phyloP scores from a whole-genome alignment of 2,888 invertebrate genomes.

The Deroplatys truncata region DNA sequence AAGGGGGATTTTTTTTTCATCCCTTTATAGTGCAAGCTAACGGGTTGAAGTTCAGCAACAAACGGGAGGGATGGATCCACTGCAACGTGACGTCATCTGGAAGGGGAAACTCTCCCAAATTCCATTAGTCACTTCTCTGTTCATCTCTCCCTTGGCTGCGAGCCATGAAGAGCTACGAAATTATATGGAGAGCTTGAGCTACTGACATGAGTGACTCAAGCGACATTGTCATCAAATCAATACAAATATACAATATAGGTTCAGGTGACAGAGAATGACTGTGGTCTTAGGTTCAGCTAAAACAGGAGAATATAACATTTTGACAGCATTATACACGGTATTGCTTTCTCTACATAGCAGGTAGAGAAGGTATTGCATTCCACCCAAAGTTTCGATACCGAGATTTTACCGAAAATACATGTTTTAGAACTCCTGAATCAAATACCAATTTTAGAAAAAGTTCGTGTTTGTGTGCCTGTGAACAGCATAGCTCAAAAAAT shows the following conservation, averaged over 20 bases:
- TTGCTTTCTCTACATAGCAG: too few relatives aligned
- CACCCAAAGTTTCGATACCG: too few relatives aligned
- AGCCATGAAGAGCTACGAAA: not conserved
- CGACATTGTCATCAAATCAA: not conserved
- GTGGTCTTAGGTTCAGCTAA: too few relatives aligned
- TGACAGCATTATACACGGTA: too few relatives aligned
- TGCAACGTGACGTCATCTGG: not conserved
- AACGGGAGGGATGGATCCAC: not conserved
- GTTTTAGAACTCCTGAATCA: too few relatives aligned
- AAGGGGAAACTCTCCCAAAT: not conserved
- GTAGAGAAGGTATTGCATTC: too few relatives aligned
- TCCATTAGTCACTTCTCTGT: conserved; percentile 6
- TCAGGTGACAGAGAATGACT: too few relatives aligned
- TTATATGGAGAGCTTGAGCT: not conserved
- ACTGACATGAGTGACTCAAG: not conserved
- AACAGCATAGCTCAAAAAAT: too few relatives aligned
- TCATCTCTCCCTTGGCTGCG: not conserved
- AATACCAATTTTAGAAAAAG: too few relatives aligned
- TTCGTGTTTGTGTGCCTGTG: too few relatives aligned
- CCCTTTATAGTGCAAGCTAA: not conserved
- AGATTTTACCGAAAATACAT: too few relatives aligned
- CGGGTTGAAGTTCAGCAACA: not conserved
- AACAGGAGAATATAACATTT: too few relatives aligned
- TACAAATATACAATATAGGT: not conserved
- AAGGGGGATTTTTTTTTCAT: not conserved